Evolutionary conservation across 2,888 invertebrate genomes (phyloP).

Genomic region (Phyllotreta cruciferae): DNA sequence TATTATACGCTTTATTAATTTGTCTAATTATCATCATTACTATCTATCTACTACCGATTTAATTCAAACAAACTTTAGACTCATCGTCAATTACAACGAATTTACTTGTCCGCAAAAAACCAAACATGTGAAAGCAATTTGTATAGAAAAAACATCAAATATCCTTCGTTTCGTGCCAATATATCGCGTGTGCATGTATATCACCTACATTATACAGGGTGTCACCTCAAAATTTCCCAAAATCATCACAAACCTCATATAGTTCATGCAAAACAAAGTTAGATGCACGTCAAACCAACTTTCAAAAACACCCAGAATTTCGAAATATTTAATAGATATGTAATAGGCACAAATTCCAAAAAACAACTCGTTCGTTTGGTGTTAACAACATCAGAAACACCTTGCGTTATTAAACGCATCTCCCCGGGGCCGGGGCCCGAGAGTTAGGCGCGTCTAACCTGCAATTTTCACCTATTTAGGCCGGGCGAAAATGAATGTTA

Average conservation of each 20-base stretch:
- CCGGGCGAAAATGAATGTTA: slow-evolving; percentile 30
- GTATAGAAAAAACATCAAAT: slow-evolving; percentile 17
- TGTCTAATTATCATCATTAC: no score
- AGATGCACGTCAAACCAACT: no score
- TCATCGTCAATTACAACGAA: slow-evolving; percentile 21
- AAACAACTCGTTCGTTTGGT: no score
- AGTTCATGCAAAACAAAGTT: no score
- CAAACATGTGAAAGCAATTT: slow-evolving; percentile 27
- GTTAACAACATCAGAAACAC: no score
- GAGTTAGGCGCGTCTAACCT: slow-evolving; percentile 5
- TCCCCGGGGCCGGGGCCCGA: no score
- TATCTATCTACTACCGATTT: not conserved
- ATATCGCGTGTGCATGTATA: slow-evolving; percentile 25
- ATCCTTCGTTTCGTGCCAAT: slow-evolving; percentile 19
- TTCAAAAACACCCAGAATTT: no score
- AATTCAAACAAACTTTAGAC: slow-evolving; percentile 18
- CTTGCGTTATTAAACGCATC: no score
- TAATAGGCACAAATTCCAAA: not conserved
- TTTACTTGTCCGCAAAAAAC: slow-evolving; percentile 23
- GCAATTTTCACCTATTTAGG: slow-evolving; percentile 32
- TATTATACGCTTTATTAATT: no score
- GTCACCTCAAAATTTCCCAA: not conserved
- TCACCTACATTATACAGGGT: slow-evolving; percentile 11
- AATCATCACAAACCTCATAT: no score
- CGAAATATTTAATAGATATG: no score